Evolutionary conservation across 2,888 invertebrate species (phyloP), one percentile per base, ranked within the genome.

Genomic region (Caenorhabditis becei): DNA sequence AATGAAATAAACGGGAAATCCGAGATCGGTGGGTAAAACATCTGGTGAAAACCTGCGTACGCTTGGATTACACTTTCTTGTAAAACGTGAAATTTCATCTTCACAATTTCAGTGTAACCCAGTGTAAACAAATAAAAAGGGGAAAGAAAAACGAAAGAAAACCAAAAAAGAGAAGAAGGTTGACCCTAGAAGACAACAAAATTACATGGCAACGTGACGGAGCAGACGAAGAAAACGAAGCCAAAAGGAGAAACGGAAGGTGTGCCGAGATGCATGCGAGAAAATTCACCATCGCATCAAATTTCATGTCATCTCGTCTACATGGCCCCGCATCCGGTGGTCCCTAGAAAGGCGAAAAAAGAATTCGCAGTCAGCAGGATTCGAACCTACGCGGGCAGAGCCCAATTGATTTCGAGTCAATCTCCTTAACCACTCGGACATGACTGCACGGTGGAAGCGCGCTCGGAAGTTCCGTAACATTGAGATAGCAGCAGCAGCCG

Each of bases 311-410:
- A 74, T 74, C 44, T 74, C 71, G 61, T 71, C 44, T 66, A 66
- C 65, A 74, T 58, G 37, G 56, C 53, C 58, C 35, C 44, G 62
- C 37, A 53, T 70, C 35, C 59, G 41, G 41, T 41, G 41, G 41
- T 56, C 37, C 23, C 28, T 24, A 63, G 44, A 56, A 41, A 72
- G 32, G n/a, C 53, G 32, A 11, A 44, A 74, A 66, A 23, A 74
- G 11, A 62, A 72, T 86, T 87, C 87, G 87, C 86, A 87, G 86
- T 83, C 82, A 83, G 87, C 86, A 87, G 87, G 87, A 87, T 86
- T 87, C 87, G 87, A 87, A 87, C 87, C 87, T 87, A 87, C 87
- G 87, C 87, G 87, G 87, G 87, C 87, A 87, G 81, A 86, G 86
- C 87, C 87, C 87, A 87, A 86, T 86, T 85, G 86, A 86, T 86